Conservation (phyloP, 2,888 invertebrate species). For the Carpatolechia fugitivella region DNA sequence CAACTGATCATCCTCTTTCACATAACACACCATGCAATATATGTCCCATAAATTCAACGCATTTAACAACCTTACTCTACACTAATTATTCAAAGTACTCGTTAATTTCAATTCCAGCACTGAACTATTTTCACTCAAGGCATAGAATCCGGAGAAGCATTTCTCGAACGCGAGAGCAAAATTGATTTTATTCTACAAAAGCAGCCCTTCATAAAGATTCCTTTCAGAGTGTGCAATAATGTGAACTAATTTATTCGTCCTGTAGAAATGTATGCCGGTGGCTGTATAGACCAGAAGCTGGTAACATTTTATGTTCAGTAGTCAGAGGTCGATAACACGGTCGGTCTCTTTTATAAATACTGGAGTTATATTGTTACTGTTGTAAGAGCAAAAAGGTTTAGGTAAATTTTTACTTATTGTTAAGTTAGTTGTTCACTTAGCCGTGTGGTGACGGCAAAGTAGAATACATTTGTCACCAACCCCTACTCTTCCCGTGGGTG, state of each 20-base stretch:
- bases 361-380: too few species aligned
- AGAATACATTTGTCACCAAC: too few species aligned
- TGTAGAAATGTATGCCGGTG: not conserved
- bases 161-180: not conserved
- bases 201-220: not conserved
- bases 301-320: not conserved
- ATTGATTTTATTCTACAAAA: slow-evolving; percentile 1
- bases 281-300: not conserved
- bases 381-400: too few species aligned
- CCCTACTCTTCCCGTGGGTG: too few species aligned
- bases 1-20: too few species aligned
- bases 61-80: too few species aligned
- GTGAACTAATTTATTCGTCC: slow-evolving; percentile 2
- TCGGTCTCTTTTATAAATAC: not conserved
- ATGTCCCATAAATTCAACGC: too few species aligned
- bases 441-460: too few species aligned
- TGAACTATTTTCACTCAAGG: not conserved
- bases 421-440: too few species aligned
- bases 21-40: too few species aligned
- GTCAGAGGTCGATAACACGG: slow-evolving; percentile 1
- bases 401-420: too few species aligned
- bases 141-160: not conserved
- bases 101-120: not conserved
- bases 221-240: slow-evolving; percentile 4
- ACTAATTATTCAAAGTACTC: too few species aligned